phyloP scores from a whole-genome alignment of 2,888 invertebrate species.

The Epiblema foenella region DNA sequence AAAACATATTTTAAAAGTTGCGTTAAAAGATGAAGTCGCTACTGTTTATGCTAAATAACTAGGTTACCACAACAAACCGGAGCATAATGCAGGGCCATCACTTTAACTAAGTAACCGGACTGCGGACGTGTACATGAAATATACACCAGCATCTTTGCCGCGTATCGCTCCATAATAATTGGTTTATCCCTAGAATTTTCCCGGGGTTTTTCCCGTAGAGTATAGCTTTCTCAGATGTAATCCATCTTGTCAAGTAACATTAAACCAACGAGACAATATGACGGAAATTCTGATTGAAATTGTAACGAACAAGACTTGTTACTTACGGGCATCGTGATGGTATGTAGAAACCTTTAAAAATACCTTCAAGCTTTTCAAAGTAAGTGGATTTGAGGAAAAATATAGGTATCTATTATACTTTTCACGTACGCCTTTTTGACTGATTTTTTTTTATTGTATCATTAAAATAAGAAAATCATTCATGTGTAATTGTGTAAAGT shows the following conservation, averaged over 20 bases:
- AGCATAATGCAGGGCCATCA: background rate
- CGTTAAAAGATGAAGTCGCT: too few relatives aligned
- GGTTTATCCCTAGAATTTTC: slow-evolving; percentile 30
- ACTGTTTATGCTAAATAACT: background rate
- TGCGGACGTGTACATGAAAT: background rate
- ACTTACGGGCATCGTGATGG: background rate
- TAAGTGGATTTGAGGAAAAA: too few relatives aligned
- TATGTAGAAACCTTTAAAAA: too few relatives aligned
- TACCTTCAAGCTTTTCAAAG: too few relatives aligned
- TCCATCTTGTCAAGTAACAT: slow-evolving; percentile 34
- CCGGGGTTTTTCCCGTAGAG: slow-evolving; percentile 9
- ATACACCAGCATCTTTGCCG: background rate
- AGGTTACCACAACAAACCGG: background rate
- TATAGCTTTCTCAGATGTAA: slow-evolving; percentile 19
- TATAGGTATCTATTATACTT: too few relatives aligned
- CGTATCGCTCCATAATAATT: slow-evolving; percentile 29
- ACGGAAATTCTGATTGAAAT: slow-evolving; percentile 14
- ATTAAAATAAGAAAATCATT: too few relatives aligned
- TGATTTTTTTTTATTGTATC: too few relatives aligned
- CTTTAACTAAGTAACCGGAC: background rate
- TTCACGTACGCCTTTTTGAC: too few relatives aligned
- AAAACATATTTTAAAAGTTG: too few relatives aligned
- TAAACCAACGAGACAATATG: slow-evolving; percentile 16
- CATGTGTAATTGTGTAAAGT: too few relatives aligned
- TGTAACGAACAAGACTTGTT: background rate